phyloP scores from a whole-genome alignment of 2,888 invertebrate genomes.

The Acanthococcus lagerstroemiae region DNA sequence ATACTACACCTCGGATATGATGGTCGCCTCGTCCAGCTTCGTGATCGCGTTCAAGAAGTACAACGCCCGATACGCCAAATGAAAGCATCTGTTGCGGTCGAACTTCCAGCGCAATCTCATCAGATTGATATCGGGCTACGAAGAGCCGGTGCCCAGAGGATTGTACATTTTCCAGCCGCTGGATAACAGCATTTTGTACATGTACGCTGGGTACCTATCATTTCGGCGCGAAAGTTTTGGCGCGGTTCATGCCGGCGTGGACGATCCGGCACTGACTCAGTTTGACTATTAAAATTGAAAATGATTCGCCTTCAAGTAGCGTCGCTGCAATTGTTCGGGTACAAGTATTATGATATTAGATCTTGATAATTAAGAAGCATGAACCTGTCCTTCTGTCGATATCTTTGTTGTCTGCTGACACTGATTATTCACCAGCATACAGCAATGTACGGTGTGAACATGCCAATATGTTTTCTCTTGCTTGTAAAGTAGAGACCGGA shows the following conservation, averaged over 20 bases:
- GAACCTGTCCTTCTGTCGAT: too few relatives aligned
- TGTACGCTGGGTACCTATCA: slow-evolving; percentile 72
- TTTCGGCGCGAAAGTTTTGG: slow-evolving; percentile 63
- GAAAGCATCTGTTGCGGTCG: background rate
- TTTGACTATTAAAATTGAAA: too few relatives aligned
- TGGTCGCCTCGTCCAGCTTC: slow-evolving; percentile 34
- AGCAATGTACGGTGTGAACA: too few relatives aligned
- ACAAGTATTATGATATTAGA: slow-evolving; percentile 63
- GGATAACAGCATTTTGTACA: slow-evolving; percentile 63
- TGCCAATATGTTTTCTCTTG: too few relatives aligned
- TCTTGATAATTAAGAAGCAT: too few relatives aligned
- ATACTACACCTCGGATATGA: slow-evolving; percentile 37
- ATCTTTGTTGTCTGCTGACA: too few relatives aligned
- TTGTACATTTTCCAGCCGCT: slow-evolving; percentile 62
- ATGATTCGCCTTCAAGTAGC: too few relatives aligned
- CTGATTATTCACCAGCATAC: too few relatives aligned
- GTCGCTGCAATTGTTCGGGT: too few relatives aligned
- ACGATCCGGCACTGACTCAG: slow-evolving; percentile 85
- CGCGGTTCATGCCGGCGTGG: slow-evolving; percentile 66
- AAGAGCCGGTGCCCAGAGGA: slow-evolving; percentile 40
- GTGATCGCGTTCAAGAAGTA: slow-evolving; percentile 3
- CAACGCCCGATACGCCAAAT: background rate
- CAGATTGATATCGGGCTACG: background rate
- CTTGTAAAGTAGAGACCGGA: too few relatives aligned
- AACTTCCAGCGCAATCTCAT: background rate